phyloP scores from a whole-genome alignment of 2,113 vertebrate genomes.

The Anthoscopus minutus region DNA sequence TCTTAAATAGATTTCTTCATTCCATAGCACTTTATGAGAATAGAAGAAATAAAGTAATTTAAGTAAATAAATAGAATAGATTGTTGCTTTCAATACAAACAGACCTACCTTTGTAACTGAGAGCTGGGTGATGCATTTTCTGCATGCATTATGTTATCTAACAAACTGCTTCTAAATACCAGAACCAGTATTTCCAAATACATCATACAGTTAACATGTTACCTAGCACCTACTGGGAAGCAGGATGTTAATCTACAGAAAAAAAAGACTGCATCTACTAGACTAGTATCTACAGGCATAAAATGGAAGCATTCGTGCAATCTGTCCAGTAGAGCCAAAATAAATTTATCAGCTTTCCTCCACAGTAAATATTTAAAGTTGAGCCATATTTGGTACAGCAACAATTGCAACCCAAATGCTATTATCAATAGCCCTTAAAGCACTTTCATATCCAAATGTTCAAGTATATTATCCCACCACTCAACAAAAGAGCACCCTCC shows the following conservation, averaged over 20 bases:
- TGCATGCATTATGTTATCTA: background rate
- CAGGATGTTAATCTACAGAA: background rate
- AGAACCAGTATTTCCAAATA: background rate
- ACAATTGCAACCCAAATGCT: background rate
- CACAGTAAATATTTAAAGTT: background rate
- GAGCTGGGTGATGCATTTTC: background rate
- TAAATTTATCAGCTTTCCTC: background rate
- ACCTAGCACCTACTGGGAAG: background rate
- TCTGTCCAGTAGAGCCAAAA: background rate
- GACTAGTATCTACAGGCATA: background rate
- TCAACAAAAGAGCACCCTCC: background rate
- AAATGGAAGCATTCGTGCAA: background rate
- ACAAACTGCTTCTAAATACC: background rate
- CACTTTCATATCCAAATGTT: background rate
- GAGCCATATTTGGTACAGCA: background rate
- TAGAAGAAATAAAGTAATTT: background rate
- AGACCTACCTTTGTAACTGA: background rate
- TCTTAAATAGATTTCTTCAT: background rate
- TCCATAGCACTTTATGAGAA: background rate
- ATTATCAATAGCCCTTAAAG: background rate
- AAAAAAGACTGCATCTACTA: background rate
- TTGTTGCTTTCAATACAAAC: background rate
- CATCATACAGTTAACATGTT: background rate
- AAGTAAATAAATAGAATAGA: background rate
- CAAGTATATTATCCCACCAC: background rate